Base-by-base conservation (phyloP, 2,113 vertebrate genomes). In the Narcine bancroftii region DNA sequence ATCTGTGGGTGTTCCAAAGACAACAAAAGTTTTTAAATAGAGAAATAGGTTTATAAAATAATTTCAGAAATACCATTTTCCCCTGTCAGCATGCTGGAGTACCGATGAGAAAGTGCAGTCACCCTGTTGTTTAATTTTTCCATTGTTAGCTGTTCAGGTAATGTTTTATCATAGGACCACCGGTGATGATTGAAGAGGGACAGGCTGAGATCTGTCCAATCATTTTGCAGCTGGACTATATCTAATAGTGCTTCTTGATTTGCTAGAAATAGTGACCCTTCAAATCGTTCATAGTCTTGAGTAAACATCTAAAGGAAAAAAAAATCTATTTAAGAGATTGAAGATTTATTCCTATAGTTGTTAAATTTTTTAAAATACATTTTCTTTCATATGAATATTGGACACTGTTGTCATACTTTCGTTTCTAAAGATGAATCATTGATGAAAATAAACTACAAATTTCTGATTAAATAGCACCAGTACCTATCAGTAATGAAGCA, bases 151-250 rank as follows among this genome's bases (percentile, higher is more conserved):
- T 95, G 93, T 81, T 95, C 93, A 19, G 72, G 75, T 13, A 95
- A 93, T 17, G 95, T 71, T 0, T 92, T 92, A 50, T 95, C 95
- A 17, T 96, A 93, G 6, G 95, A 85, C 93, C 75, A 94, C 73
- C n/a, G 93, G 93, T 98, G 97, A 92, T 96, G 95, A 65, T 92
- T 92, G 79, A 97, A 95, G 50, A 98, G 92, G 19, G 76, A 94
- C 63, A 95, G 89, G 60, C 95, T 96, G 92, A 95, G 92, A 36
- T 96, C 94, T n/a, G 79, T 72, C 96, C 97, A 98, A 63, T n/a
- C 93, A 33, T 96, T 95, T 93, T 96, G 96, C 63, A 96, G 93
- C 3, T 63, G 50, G 60, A 79, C 92, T 42, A 96, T 93, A 9
- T 92, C 93, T 4, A 71, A 89, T 50, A 98, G 94, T n/a, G 94